Percentiles rank a stretch among this genome's conserved stretches.
Conservation (phyloP, 1,140 invertebrate species). For the Lycorma delicatula region DNA sequence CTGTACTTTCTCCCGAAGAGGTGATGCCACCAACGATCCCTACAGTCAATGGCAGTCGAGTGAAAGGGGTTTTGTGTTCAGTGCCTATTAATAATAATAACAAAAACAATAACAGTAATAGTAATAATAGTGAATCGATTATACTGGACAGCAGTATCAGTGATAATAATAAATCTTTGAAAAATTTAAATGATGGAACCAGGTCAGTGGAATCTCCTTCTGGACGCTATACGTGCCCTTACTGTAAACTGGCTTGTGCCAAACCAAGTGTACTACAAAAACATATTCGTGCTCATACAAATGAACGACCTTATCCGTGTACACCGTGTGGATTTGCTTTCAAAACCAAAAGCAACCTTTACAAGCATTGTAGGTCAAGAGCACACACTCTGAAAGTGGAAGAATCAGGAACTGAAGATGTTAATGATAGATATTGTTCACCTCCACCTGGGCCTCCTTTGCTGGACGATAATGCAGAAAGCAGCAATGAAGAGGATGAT, state of each 20-base stretch:
- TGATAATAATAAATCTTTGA: neutral
- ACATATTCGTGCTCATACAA: constrained; percentile 86
- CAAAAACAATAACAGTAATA: too few species aligned
- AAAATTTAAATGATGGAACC: constrained; percentile 26
- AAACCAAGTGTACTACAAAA: constrained; percentile 92
- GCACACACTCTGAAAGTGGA: constrained; percentile 64
- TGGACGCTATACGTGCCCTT: constrained; percentile 70
- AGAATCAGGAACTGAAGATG: constrained; percentile 34
- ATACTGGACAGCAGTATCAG: neutral
- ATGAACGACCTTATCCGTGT: constrained; percentile 86
- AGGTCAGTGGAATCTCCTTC: constrained; percentile 7
- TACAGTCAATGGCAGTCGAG: constrained; percentile 7
- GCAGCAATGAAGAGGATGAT: constrained; percentile 3
- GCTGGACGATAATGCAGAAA: neutral
- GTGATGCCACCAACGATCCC: constrained; percentile 8
- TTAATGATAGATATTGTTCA: too few species aligned
- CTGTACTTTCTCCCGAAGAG: constrained; percentile 18
- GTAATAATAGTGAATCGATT: neutral
- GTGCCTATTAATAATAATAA: too few species aligned
- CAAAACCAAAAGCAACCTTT: constrained; percentile 89
- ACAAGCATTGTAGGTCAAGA: constrained; percentile 80
- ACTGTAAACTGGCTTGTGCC: constrained; percentile 78
- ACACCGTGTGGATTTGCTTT: constrained; percentile 81
- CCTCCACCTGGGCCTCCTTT: too few species aligned
- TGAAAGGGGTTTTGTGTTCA: constrained; percentile 4